Base-by-base conservation (phyloP, 1,140 invertebrate genomes). In the Polyergus mexicanus region DNA sequence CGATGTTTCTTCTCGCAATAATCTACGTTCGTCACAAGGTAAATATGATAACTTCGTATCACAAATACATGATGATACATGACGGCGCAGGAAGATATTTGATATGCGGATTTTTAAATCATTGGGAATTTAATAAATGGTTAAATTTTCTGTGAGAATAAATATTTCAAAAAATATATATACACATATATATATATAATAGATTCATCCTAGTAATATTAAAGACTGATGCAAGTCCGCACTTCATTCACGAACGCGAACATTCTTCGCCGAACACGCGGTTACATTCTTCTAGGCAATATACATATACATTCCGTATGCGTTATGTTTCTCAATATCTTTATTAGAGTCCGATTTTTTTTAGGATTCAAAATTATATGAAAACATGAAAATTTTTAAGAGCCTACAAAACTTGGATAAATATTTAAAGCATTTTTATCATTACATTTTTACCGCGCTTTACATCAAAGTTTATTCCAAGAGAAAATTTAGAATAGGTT, bases 21-120 rank as follows among this genome's bases (percentile, higher is more conserved):
- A 51, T 77, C 74, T n/a, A 66, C 63, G 4, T 68, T 76, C 25
- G 62, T 44, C 62, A 44, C 78, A 87, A 90, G 88, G 88, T 90
- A 90, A 86, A 78, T 44, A 44, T 44, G 13, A 44, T 81, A 56
- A 8, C 16, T 60, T 60, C 5, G 41, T 3, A 16, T 44, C 58
- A 28, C 5, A 10, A 28, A 56, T 41, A 16, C 4, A 16, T 4
- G 3, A 44, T n/a, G 13, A 28, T 8, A 32, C 4, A 25, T 4
- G n/a, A 25, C 8, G n/a, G 13, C 16, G 19, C 16, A 51, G 7
- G 16, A 5, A 10, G 10, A 41, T n/a, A 19, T 35, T 47, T 8
- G 2, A 16, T 19, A 35, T n/a, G 32, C 5, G 10, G 16, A 22
- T 56, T 56, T 71, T 3, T 41, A 16, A 3, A 81, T 81, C 4